Base-by-base conservation (phyloP, 2,888 invertebrate genomes). In the Tryphoninae sp. region DNA sequence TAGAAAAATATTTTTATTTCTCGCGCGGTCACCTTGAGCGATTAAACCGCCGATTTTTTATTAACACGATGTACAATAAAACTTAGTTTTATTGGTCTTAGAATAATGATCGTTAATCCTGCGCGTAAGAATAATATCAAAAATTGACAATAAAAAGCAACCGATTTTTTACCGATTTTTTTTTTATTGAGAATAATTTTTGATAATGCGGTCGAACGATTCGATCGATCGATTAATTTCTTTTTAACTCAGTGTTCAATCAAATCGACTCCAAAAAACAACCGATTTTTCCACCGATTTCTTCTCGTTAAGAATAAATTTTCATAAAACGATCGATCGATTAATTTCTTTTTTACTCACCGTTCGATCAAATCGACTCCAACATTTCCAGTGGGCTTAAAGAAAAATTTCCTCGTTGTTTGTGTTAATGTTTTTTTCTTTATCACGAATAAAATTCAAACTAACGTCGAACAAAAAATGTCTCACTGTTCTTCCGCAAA, bases 351-450 rank as follows among this genome's bases (percentile, higher is more conserved):
- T 53, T 23, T 64, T 64, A 81, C 81, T 81, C 69, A 81, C 81
- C 51, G 77, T 77, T 51, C 42, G 69, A 78, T 81, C 78, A 81
- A 81, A 74, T 74, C 73, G 78, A 69, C 78, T 65, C 64, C 13
- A 19, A 33, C 81, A 81, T 81, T 69, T 77, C 62, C 68, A 62
- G 69, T 69, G 42, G 53, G n/a, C 64, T 68, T 69, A 69, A 69
- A 51, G 23, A 23, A 16, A 61, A 71, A 65, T 33, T 51, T 26
- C 49, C 45, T 45, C n/a, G 58, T 67, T 16, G 2, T 22, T 62
- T 53, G 40, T 33, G 53, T 53, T 51, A 7, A 11, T 65, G 6
- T 49, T 51, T n/a, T 62, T 26, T 62, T 64, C 22, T n/a, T 53
- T 22, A 2, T 64, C 74, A 62, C 62, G 62, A 67, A 62, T 40